Conservation (phyloP, 2,888 invertebrate genomes). For the Eristalis tenax region DNA sequence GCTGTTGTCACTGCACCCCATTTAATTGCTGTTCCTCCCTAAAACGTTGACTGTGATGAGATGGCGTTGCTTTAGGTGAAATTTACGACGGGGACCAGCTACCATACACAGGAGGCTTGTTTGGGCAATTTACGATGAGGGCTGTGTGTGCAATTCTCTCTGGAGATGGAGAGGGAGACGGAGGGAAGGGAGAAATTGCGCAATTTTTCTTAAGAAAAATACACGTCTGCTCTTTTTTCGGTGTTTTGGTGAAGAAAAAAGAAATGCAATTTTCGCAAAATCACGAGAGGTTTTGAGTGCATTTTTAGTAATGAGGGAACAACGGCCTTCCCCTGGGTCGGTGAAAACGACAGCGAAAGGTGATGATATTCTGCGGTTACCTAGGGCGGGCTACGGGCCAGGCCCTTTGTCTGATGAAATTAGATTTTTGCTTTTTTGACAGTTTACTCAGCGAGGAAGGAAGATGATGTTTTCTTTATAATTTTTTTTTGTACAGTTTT, state of each 20-base stretch:
- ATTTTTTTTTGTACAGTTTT: no score
- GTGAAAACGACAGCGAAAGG: constrained; percentile 43
- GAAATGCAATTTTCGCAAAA: constrained; percentile 7
- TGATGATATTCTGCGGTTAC: constrained; percentile 63
- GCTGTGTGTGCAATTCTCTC: constrained; percentile 54
- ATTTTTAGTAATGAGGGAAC: constrained; percentile 7
- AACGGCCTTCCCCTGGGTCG: neutral
- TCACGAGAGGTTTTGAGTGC: constrained; percentile 1
- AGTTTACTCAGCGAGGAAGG: constrained; percentile 19
- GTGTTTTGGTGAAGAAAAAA: constrained; percentile 9
- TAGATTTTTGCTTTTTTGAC: constrained; percentile 38
- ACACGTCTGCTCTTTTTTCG: neutral
- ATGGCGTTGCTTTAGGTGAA: constrained; percentile 52
- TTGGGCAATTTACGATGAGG: constrained; percentile 50
- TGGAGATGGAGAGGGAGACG: neutral
- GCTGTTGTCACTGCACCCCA: constrained; percentile 54
- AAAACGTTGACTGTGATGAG: constrained; percentile 44
- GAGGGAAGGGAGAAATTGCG: constrained; percentile 10
- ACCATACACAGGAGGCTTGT: constrained; percentile 41
- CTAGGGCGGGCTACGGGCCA: constrained; percentile 39
- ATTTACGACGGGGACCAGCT: constrained; percentile 55
- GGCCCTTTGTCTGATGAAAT: constrained; percentile 56
- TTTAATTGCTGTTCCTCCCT: constrained; percentile 62
- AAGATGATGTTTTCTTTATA: neutral
- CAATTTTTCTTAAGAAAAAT: constrained; percentile 5